A percentile compares a stretch with the other conserved stretches of the same genome.
phyloP scores from a whole-genome alignment of 2,113 vertebrate species.

The Festucalex cinctus region DNA sequence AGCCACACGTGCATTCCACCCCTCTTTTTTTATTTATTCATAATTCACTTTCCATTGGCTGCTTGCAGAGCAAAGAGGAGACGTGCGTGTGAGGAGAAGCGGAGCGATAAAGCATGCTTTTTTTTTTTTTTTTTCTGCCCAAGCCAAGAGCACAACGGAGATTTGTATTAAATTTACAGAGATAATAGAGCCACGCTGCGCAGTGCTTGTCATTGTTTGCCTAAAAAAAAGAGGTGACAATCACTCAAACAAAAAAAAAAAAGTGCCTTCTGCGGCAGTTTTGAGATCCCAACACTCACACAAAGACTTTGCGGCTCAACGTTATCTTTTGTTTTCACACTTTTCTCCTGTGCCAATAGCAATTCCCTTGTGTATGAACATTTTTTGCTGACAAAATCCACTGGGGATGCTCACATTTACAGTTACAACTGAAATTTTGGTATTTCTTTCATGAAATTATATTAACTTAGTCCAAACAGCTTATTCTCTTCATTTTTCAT shows the following conservation, averaged over 20 bases:
- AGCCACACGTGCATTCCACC: constrained; percentile 9
- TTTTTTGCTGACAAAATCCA: neutral
- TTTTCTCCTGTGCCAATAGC: constrained; percentile 3
- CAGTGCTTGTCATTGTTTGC: constrained; percentile 25
- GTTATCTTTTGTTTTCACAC: constrained; percentile 38
- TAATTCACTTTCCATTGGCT: constrained; percentile 65
- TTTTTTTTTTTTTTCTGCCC: constrained; percentile 29
- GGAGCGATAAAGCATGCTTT: constrained; percentile 59
- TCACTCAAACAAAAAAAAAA: constrained; percentile 17
- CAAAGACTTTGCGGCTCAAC: constrained; percentile 36
- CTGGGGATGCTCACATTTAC: neutral
- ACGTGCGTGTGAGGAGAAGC: constrained; percentile 39
- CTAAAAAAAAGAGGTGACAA: constrained; percentile 21
- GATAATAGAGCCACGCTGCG: constrained; percentile 37
- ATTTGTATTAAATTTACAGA: constrained; percentile 65
- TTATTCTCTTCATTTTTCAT: neutral
- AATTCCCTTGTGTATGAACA: neutral
- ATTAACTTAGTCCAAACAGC: neutral
- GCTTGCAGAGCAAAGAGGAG: constrained; percentile 27
- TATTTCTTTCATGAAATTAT: neutral
- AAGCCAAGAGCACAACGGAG: constrained; percentile 54
- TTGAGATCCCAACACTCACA: constrained; percentile 38
- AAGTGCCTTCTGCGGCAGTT: constrained; percentile 49
- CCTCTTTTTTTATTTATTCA: constrained; percentile 33
- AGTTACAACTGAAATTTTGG: neutral